Percentiles rank a stretch among this genome's conserved stretches.
These are phyloP conservation scores for Lateolabrax maculatus DNA, from an alignment of 2,797 vertebrate species.

Conservation along the genomic window DNA sequence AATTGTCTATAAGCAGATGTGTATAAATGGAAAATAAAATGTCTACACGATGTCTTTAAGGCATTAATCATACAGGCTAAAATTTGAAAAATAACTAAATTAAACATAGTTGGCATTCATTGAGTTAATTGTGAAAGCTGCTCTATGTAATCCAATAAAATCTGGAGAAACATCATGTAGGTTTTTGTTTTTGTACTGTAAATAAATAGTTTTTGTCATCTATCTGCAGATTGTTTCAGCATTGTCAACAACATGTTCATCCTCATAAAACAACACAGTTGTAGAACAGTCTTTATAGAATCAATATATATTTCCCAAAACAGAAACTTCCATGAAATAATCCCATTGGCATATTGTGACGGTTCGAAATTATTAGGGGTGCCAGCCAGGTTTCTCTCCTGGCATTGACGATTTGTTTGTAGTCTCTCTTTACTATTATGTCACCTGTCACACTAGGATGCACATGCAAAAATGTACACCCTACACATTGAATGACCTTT, in stretches of 20 bases:
- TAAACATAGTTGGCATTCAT: no score
- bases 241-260: neutral
- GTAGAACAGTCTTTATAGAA: neutral
- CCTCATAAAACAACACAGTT: neutral
- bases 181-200: neutral
- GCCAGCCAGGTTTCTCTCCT: no score
- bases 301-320: neutral
- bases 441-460: no score
- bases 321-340: neutral
- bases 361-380: no score
- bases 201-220: neutral
- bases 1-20: neutral
- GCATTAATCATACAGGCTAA: no score
- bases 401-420: no score
- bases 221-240: neutral
- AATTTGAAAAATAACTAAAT: neutral
- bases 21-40: no score
- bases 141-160: neutral
- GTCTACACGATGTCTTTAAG: no score
- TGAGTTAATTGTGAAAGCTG: neutral
- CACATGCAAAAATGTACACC: no score
- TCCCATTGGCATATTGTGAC: neutral
- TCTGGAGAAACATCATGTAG: fast-evolving
- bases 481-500: no score
- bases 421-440: no score